phyloP scores from a whole-genome alignment of 2,113 vertebrate genomes.

The Poeciliopsis prolifica region DNA sequence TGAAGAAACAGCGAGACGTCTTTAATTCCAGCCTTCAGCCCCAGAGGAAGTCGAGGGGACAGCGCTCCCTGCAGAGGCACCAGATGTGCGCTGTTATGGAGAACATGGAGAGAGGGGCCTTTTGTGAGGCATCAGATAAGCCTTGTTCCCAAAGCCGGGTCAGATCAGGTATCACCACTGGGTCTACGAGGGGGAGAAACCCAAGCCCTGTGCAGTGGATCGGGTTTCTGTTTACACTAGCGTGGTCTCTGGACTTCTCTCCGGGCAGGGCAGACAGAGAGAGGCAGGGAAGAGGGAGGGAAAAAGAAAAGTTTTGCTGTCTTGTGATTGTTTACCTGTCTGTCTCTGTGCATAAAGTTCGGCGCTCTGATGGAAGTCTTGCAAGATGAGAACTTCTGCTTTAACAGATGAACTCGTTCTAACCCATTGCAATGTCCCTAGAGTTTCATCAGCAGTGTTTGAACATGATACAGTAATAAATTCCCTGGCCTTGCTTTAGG shows the following conservation, averaged over 20 bases:
- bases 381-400: slow-evolving; percentile 1
- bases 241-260: slow-evolving; percentile 71
- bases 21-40: slow-evolving; percentile 32
- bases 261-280: slow-evolving; percentile 52
- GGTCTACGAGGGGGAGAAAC: slow-evolving; percentile 72
- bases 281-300: slow-evolving; percentile 31
- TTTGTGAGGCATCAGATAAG: slow-evolving; percentile 79
- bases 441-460: slow-evolving; percentile 13
- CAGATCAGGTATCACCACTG: slow-evolving; percentile 71
- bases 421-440: background rate
- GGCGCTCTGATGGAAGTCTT: background rate
- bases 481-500: slow-evolving; percentile 38
- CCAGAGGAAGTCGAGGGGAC: slow-evolving; percentile 55
- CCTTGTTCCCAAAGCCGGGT: slow-evolving; percentile 72
- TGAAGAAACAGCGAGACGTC: slow-evolving; percentile 45
- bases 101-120: slow-evolving; percentile 60
- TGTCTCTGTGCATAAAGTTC: slow-evolving; percentile 31
- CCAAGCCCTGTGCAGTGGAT: slow-evolving; percentile 56
- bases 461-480: slow-evolving; percentile 42
- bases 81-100: slow-evolving; percentile 77
- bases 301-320: slow-evolving; percentile 22
- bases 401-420: background rate
- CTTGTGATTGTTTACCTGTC: slow-evolving; percentile 32
- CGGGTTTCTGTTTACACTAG: slow-evolving; percentile 76
- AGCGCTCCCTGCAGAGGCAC: slow-evolving; percentile 71